A percentile compares a stretch with the other conserved stretches of the same genome.
Conservation (phyloP, 2,113 vertebrate species). For the Oriolus oriolus region DNA sequence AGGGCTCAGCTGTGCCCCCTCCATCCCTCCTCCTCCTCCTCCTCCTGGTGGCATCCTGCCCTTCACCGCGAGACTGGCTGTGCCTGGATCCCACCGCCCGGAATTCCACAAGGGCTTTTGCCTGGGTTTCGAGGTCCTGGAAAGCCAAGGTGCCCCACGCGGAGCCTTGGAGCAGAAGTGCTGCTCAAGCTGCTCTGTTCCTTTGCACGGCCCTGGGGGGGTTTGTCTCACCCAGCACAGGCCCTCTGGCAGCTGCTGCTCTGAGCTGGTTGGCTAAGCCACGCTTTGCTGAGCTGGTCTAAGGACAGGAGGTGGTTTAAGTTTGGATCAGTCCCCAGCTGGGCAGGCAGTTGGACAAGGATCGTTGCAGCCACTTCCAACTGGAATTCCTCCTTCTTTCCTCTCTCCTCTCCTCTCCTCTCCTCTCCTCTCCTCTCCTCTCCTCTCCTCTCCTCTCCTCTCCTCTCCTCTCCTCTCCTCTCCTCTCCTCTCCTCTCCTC, state of each 20-base stretch:
- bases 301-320: not conserved
- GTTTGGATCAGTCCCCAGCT: not conserved
- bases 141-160: not conserved
- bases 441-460: too few species aligned
- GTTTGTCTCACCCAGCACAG: not conserved
- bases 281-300: not conserved
- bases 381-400: not conserved
- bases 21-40: not conserved
- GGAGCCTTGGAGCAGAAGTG: not conserved
- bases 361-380: not conserved
- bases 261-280: not conserved
- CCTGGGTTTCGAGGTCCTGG: not conserved
- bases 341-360: not conserved
- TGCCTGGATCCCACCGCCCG: fast-evolving
- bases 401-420: too few species aligned
- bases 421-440: too few species aligned
- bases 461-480: too few species aligned
- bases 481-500: fast-evolving
- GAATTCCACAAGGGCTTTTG: not conserved
- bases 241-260: too few species aligned
- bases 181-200: not conserved
- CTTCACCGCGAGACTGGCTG: not conserved
- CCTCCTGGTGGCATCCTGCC: not conserved
- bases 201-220: not conserved
- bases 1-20: not conserved